Conservation (phyloP, 2,888 invertebrate species). For the Morpho deidamia region DNA sequence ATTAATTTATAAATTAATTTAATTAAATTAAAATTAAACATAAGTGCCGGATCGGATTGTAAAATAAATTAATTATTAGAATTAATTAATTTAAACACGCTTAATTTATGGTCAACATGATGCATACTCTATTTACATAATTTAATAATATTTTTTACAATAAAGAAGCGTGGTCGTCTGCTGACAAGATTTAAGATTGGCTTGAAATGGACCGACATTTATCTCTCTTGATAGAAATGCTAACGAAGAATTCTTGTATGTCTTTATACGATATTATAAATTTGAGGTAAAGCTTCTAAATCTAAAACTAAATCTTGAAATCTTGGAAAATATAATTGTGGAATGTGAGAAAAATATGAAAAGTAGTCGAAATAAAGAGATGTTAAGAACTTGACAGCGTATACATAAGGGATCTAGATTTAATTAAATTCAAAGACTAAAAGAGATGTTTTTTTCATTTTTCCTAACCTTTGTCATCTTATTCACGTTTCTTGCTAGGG, state of each 20-base stretch:
- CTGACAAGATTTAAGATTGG: constrained; percentile 20
- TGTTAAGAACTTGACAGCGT: too few species aligned
- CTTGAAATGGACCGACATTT: constrained; percentile 1
- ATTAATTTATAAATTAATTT: too few species aligned
- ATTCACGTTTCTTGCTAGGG: too few species aligned
- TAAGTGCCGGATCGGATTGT: too few species aligned
- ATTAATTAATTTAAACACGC: not conserved
- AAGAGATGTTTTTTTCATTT: too few species aligned
- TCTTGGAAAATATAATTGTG: not conserved
- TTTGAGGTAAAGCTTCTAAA: not conserved
- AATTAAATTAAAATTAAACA: too few species aligned
- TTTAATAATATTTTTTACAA: constrained; percentile 7
- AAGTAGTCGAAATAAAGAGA: not conserved
- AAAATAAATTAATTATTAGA: too few species aligned
- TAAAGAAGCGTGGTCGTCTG: constrained; percentile 1
- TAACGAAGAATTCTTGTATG: not conserved
- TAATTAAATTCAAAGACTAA: too few species aligned
- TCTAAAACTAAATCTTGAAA: too few species aligned
- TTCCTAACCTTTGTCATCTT: too few species aligned
- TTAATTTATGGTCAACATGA: constrained; percentile 4
- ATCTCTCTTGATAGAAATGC: constrained; percentile 1
- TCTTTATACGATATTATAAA: not conserved
- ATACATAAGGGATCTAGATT: too few species aligned
- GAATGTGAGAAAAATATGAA: not conserved
- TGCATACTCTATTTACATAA: constrained; percentile 11